Evolutionary conservation across 1,140 invertebrate species (phyloP).

Genomic region (Aleiodes sp.): DNA sequence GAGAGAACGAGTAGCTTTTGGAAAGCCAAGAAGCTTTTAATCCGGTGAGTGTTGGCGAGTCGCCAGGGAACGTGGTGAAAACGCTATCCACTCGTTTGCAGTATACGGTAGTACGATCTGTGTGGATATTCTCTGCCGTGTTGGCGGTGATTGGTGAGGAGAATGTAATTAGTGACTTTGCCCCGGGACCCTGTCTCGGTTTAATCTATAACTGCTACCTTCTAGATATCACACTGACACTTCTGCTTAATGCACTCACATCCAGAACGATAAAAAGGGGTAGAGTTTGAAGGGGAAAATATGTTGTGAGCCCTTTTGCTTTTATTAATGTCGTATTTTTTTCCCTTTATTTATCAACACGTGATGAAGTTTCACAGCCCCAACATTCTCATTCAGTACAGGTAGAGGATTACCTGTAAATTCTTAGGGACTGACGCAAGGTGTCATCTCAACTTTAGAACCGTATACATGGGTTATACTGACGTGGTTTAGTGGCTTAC

Average conservation of each 20-base stretch:
- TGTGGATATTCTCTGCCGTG: neutral
- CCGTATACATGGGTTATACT: neutral
- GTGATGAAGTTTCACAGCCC: neutral
- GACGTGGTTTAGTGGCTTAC: neutral
- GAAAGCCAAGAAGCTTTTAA: constrained; percentile 60
- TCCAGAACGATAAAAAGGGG: no score
- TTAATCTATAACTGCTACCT: constrained; percentile 1
- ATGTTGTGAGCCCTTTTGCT: no score
- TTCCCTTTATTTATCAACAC: neutral
- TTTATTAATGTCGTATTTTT: no score
- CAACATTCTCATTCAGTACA: neutral
- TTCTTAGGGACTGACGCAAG: neutral
- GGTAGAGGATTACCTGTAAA: constrained; percentile 13
- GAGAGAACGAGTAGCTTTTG: constrained; percentile 13
- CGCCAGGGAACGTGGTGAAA: constrained; percentile 48
- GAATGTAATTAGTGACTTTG: constrained; percentile 34
- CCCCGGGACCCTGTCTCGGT: neutral
- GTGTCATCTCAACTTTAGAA: neutral
- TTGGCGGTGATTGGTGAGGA: constrained; percentile 33
- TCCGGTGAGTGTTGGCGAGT: constrained; percentile 54
- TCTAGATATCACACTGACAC: neutral
- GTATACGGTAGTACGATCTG: constrained; percentile 24
- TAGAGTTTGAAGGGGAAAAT: no score
- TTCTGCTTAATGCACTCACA: no score
- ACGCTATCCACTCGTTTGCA: neutral